Percentiles rank a stretch among this genome's conserved stretches.
Evolutionary conservation across 2,888 invertebrate species (phyloP).

Genomic region (Drosophila meridiana): DNA sequence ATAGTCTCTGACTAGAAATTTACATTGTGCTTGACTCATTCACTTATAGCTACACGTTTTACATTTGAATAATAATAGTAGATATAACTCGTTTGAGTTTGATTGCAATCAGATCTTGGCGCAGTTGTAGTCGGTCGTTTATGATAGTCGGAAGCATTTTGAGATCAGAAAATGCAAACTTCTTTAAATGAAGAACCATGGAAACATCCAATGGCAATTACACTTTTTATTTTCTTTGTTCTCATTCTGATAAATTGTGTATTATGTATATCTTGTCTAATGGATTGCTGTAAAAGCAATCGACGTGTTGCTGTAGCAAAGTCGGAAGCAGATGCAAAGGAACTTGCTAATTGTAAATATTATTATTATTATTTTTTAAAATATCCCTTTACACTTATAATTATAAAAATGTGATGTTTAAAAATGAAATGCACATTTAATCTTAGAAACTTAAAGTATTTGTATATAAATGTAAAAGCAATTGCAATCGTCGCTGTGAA

Average conservation of each 20-base stretch:
- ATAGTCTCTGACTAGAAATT: too few species aligned
- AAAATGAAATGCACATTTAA: neutral
- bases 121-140: constrained; percentile 3
- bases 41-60: neutral
- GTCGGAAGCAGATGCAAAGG: neutral
- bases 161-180: neutral
- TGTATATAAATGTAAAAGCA: neutral
- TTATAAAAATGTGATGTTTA: neutral
- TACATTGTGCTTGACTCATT: neutral
- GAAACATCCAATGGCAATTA: neutral
- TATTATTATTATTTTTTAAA: neutral
- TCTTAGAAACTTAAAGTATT: neutral
- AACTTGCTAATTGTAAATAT: neutral
- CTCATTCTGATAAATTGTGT: neutral
- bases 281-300: neutral
- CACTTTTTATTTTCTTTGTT: rapidly evolving
- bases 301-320: too few species aligned
- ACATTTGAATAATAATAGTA: neutral
- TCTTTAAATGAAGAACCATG: neutral
- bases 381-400: neutral
- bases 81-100: neutral
- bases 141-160: neutral
- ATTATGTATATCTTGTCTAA: neutral
- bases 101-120: neutral
- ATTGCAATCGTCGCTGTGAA: too few species aligned